Base-by-base conservation (phyloP, 1,140 invertebrate species). In the Wasmannia auropunctata region DNA sequence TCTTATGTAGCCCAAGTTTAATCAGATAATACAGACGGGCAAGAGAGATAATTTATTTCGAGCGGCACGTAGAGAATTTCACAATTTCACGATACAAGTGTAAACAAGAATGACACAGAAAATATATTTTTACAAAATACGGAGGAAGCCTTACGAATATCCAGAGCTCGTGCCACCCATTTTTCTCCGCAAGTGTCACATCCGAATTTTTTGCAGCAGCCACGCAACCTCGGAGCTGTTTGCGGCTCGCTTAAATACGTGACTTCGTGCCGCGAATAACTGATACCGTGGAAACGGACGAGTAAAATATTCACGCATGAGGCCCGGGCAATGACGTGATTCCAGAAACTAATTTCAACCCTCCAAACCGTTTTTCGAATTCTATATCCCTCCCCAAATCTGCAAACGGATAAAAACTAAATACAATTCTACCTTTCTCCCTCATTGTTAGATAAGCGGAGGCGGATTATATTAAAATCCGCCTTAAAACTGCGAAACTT, bases 321-420 rank as follows among this genome's bases (percentile, higher is more conserved):
- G 19, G 2, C 56, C 34, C 16, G 56, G 5, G 6, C 14, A 34
- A 22, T 49, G 25, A 56, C 40, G 56, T 31, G 19, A 16, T 28
- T 40, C 14, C 3, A 14, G 37, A n/a, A 88, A 76, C 75, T 88
- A 89, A 88, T 88, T 89, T 86, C 34, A 74, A 72, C 40, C 43
- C 40, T 40, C 4, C n/a, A 58, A 43, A 72, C 14, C 19, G 28
- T 58, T 3, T n/a, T 37, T 8, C 8, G 4, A 11, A 43, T 80
- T 10, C 51, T 22, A 16, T 54, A 8, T 72, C 11, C 3, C 56
- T 43, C 19, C 5, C 19, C 28, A 22, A 67, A 80, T 69, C 22
- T 56, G 11, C 34, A 34, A 49, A 54, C 11, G 58, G 43, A 83
- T 72, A 89, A 88, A 81, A 86, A 85, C 79, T 63, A 51, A 72